Base-by-base conservation (phyloP, 2,888 invertebrate genomes). In the Apodemia arnacis region DNA sequence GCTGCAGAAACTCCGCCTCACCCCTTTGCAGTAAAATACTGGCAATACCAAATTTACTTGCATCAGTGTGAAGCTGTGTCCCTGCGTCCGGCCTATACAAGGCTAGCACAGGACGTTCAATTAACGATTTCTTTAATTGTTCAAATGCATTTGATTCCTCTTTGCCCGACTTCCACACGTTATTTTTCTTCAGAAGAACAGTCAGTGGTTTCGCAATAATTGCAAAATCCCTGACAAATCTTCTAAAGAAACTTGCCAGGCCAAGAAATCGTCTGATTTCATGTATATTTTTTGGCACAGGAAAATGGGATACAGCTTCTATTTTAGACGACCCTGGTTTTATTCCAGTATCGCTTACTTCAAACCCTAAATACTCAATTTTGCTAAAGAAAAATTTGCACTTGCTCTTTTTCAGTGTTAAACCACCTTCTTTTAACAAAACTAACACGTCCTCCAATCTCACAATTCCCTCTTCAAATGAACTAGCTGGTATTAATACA, bases 401-500 rank as follows among this genome's bases (percentile, higher is more conserved):
- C 70, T 89, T 83, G 4, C 54, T 69, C 31, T 86, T 11, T 72
- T 88, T 87, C 0, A 89, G 24, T n/a, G 84, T 83, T 21, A 88
- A 69, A 8, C 81, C 85, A 15, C 76, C 82, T 24, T 82, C 34
- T 21, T 6, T 11, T 10, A 93, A 49, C 0, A 92, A 11, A 0
- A 41, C 4, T 0, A 94, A 38, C 0, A 90, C 89, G 18, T 84
- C 66, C 18, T 91, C 85, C 10, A 94, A 34, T 5, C 90, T 34
- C 0, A 5, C 0, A 0, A 95, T 13, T 0, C 93, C 93, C 21
- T 94, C 86, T 0, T 82, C 54, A 44, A 93, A 77, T 0, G 82
- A 59, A 0, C 63, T 80, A 1, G 91, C 59, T 6, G 91, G 90
- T 1, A 93, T 92, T 0, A 95, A 74, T 0, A 95, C 75, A n/a